phyloP scores from a whole-genome alignment of 2,797 vertebrate genomes.

The Cottoperca gobio region DNA sequence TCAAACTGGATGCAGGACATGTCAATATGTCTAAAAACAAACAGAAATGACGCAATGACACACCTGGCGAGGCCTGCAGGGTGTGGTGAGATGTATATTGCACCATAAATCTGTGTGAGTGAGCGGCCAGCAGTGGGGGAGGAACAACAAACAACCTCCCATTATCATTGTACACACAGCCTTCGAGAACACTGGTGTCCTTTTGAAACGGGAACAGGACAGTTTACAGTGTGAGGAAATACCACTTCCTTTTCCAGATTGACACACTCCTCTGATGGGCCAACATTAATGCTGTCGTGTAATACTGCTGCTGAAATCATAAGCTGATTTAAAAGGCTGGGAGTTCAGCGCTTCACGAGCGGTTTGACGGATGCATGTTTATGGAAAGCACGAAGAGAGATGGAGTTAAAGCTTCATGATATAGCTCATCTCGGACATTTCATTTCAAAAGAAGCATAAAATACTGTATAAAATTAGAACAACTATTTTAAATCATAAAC shows the following conservation, averaged over 20 bases:
- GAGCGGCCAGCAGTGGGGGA: not conserved
- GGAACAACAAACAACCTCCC: slow-evolving; percentile 34
- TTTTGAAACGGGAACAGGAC: not conserved
- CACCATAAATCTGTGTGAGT: not conserved
- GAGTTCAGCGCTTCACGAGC: not conserved
- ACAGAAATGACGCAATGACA: not conserved
- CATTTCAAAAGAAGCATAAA: not conserved
- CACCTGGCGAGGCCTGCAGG: slow-evolving; percentile 17
- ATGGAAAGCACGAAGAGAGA: not conserved
- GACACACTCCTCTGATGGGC: not conserved
- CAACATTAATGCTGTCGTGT: not conserved
- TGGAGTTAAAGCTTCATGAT: not conserved
- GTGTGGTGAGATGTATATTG: not conserved
- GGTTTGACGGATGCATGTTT: not conserved
- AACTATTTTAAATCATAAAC: not conserved
- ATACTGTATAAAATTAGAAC: not conserved
- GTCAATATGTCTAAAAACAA: not conserved
- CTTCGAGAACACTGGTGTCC: not conserved
- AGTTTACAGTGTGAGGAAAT: slow-evolving; percentile 1
- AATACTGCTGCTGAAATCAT: slow-evolving; percentile 11
- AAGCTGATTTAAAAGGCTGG: slow-evolving; percentile 15
- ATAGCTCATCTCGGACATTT: not conserved
- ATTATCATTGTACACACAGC: not conserved
- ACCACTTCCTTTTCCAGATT: slow-evolving; percentile 14
- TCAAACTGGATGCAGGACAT: slow-evolving; percentile 3